Evolutionary conservation across 2,113 vertebrate species (phyloP).

Genomic region (Pipra filicauda): DNA sequence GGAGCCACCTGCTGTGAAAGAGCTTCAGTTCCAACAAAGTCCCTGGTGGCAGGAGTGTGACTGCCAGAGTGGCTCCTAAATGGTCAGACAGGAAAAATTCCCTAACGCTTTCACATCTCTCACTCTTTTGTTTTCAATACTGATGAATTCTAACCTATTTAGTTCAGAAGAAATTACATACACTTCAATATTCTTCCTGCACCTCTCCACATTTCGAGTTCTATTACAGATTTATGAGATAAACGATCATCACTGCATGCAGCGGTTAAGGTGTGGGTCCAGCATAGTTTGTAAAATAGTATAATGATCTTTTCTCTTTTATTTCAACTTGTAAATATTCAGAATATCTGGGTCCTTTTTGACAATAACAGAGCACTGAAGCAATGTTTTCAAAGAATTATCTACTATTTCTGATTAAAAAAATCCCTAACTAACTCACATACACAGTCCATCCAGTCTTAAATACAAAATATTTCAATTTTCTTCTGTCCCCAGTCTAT

Average conservation of each 20-base stretch:
- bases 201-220: neutral
- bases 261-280: neutral
- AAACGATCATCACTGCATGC: neutral
- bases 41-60: neutral
- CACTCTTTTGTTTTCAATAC: neutral
- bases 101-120: neutral
- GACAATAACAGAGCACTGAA: neutral
- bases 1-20: neutral
- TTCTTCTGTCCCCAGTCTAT: neutral
- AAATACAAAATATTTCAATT: neutral
- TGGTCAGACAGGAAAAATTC: neutral
- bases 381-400: neutral
- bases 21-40: neutral
- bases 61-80: neutral
- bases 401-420: neutral
- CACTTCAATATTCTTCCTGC: neutral
- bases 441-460: neutral
- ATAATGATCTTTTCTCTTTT: neutral
- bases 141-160: neutral
- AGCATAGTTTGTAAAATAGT: neutral
- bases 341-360: neutral
- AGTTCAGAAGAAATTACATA: neutral
- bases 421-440: fast-evolving
- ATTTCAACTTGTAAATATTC: neutral
- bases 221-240: neutral